A percentile compares a stretch with the other conserved stretches of the same genome.
These are phyloP conservation scores for Sycophila texana DNA, from an alignment of 2,888 invertebrate genomes.

Conservation along the genomic window DNA sequence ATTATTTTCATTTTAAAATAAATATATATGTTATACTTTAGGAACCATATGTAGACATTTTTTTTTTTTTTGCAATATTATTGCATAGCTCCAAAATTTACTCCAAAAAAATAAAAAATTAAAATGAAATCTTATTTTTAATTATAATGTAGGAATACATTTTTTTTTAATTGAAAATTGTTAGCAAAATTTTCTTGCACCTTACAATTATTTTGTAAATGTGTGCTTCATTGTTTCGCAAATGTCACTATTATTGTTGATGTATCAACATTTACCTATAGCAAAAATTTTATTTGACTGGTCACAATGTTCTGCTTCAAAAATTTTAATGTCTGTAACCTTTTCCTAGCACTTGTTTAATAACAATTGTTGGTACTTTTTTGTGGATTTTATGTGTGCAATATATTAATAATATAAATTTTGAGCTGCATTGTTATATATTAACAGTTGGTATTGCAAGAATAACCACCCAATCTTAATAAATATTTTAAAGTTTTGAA, in stretches of 20 bases:
- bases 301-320: not conserved
- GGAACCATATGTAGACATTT: not conserved
- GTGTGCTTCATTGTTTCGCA: not conserved
- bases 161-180: not conserved
- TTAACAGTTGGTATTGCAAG: not conserved
- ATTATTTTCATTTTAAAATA: not conserved
- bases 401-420: not conserved
- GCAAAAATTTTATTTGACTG: conserved; percentile 29
- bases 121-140: not conserved
- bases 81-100: not conserved
- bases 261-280: not conserved
- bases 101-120: not conserved
- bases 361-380: not conserved
- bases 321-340: not conserved
- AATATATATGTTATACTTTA: not conserved
- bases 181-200: not conserved
- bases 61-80: not conserved
- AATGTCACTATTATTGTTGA: conserved; percentile 11
- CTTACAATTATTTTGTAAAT: not conserved
- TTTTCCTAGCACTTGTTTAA: not conserved
- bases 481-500: not conserved
- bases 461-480: not conserved
- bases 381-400: conserved; percentile 12
- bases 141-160: not conserved
- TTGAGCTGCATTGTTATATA: not conserved